These are phyloP conservation scores for Onychostruthus taczanowskii DNA, from an alignment of 2,113 vertebrate genomes.

Conservation along the genomic window DNA sequence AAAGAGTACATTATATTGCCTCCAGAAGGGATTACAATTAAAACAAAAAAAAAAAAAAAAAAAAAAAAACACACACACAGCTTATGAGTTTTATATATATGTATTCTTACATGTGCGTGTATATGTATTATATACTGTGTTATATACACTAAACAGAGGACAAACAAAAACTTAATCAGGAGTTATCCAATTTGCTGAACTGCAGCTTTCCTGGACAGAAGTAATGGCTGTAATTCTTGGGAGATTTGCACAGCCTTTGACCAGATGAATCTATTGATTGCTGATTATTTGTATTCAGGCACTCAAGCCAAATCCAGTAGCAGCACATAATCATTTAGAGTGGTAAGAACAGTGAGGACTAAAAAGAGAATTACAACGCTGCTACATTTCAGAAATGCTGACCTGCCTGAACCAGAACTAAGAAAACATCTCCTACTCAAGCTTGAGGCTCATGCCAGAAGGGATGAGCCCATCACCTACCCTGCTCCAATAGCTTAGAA, in stretches of 20 bases:
- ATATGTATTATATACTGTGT: not conserved
- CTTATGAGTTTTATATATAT: not conserved
- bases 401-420: not conserved
- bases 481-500: not conserved
- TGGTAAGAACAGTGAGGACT: not conserved
- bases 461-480: not conserved
- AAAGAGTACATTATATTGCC: not conserved
- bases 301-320: not conserved
- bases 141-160: not conserved
- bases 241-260: not conserved
- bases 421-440: not conserved
- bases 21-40: not conserved
- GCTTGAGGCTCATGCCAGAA: not conserved
- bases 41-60: not conserved
- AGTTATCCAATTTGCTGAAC: not conserved
- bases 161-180: not conserved
- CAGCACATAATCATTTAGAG: accelerated
- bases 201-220: not conserved
- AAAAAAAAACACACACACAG: too few relatives aligned
- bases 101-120: not conserved
- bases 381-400: not conserved
- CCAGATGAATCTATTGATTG: not conserved
- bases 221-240: not conserved
- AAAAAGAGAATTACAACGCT: not conserved
- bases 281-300: not conserved